Evolutionary conservation across 2,888 invertebrate species (phyloP).

Genomic region (Saturnia japonica): DNA sequence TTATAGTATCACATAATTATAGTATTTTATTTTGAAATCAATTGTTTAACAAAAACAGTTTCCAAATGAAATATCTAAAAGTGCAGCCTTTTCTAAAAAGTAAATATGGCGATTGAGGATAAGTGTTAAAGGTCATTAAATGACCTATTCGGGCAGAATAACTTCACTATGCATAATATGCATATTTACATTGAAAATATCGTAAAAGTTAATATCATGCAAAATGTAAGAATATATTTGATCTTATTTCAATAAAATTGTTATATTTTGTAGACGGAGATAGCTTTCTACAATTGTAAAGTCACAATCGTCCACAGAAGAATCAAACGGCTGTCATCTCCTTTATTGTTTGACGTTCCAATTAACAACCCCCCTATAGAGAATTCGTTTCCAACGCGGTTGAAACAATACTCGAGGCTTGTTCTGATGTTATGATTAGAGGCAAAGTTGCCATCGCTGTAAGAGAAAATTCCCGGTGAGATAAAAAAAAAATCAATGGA

Average conservation of each 20-base stretch:
- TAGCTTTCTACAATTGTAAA: conserved; percentile 17
- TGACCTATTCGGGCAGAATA: no score
- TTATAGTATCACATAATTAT: no score
- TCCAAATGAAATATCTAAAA: no score
- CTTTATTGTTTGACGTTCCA: conserved; percentile 35
- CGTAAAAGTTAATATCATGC: not conserved
- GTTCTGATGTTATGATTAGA: conserved; percentile 44
- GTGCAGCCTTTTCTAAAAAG: no score
- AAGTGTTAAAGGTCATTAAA: no score
- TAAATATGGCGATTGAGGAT: no score
- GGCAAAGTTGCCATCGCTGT: conserved; percentile 16
- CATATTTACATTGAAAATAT: no score
- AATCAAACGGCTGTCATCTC: conserved; percentile 26
- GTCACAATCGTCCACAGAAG: conserved; percentile 24
- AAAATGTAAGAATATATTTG: not conserved
- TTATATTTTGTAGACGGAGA: not conserved
- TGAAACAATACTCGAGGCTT: conserved; percentile 36
- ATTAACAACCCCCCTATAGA: conserved; percentile 37
- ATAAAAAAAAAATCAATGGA: not conserved
- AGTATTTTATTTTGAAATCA: no score
- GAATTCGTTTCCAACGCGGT: conserved; percentile 26
- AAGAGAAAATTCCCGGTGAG: not conserved
- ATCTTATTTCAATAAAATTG: not conserved
- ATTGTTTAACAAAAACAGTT: no score
- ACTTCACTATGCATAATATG: no score